Evolutionary conservation across 92 coral and sea anemone genomes (phyloP).

Genomic region (Epizoanthus rinbou): DNA sequence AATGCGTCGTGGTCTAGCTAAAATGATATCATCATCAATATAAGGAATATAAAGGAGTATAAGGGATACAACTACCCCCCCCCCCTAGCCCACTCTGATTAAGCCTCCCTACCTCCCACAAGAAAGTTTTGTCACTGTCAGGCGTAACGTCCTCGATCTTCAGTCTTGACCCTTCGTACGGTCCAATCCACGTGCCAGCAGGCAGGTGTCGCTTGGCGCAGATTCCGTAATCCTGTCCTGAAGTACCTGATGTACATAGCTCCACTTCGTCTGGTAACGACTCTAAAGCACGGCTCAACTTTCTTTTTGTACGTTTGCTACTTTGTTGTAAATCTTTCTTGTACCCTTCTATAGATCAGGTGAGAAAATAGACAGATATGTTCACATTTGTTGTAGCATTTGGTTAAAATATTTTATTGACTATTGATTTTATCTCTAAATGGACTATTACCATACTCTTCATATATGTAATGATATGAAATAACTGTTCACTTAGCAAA

Average conservation of each 20-base stretch:
- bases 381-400: no score
- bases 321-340: not conserved
- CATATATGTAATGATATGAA: no score
- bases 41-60: no score
- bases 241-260: slow-evolving; percentile 87
- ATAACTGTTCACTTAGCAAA: no score
- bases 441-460: no score
- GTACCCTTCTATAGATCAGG: slow-evolving; percentile 6
- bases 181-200: slow-evolving; percentile 99
- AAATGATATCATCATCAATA: no score
- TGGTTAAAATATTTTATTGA: no score
- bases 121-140: slow-evolving; percentile 76
- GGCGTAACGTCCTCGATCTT: slow-evolving; percentile 75
- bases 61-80: no score
- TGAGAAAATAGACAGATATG: not conserved
- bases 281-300: slow-evolving; percentile 79
- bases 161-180: slow-evolving; percentile 93
- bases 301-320: not conserved
- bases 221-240: slow-evolving; percentile 87
- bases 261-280: slow-evolving; percentile 97
- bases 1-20: no score
- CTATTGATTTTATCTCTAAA: no score
- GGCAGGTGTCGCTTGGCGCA: slow-evolving; percentile 96
- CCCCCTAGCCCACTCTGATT: no score
- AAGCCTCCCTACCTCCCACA: slow-evolving; percentile 89